Conservation (phyloP, 2,888 invertebrate genomes). For the Venusia cambrica region DNA sequence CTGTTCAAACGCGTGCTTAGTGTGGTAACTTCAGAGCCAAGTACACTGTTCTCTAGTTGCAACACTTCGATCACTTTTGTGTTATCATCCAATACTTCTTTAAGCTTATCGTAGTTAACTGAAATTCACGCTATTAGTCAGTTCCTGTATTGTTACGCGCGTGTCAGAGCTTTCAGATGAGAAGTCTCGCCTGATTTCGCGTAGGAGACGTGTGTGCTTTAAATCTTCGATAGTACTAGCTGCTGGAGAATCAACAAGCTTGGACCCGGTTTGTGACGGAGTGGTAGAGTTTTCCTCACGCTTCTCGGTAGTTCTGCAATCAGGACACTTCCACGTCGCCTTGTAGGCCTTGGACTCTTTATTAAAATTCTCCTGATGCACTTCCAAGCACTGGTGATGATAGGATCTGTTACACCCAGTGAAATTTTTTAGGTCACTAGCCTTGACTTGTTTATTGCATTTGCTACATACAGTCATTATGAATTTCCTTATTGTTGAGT, state of each 20-base stretch:
- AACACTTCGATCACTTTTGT: neutral
- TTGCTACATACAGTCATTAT: neutral
- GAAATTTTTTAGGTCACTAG: neutral
- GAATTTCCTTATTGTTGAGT: neutral
- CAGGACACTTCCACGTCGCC: neutral
- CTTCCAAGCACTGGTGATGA: slow-evolving; percentile 1
- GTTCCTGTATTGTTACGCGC: slow-evolving; percentile 1
- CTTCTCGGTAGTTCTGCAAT: neutral
- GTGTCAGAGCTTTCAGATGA: neutral
- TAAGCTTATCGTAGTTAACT: neutral
- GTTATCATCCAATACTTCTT: neutral
- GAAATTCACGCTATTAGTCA: slow-evolving; percentile 1
- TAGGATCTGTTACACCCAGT: neutral
- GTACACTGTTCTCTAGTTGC: neutral
- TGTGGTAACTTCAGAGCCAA: neutral
- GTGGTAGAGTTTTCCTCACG: neutral
- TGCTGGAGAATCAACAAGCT: neutral
- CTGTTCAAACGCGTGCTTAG: slow-evolving; percentile 4
- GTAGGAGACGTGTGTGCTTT: neutral
- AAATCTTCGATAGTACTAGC: slow-evolving; percentile 1
- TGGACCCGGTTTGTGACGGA: neutral
- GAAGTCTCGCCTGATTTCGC: slow-evolving; percentile 3
- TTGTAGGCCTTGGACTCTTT: slow-evolving; percentile 1
- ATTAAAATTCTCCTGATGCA: neutral
- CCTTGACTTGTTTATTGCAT: neutral